Conservation (phyloP, 2,888 invertebrate species). For the Platynereis dumerilii region DNA sequence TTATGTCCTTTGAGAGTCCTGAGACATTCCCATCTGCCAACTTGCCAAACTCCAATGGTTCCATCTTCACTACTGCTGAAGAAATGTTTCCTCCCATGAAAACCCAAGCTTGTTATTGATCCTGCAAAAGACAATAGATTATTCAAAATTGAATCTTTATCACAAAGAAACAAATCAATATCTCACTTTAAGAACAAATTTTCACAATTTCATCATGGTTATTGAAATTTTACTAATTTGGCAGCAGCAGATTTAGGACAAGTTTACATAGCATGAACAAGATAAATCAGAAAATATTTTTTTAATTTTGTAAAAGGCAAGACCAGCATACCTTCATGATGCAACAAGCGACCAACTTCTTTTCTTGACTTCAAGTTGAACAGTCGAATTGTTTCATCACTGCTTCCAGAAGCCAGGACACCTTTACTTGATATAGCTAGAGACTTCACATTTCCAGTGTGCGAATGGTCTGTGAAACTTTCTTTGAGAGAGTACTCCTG, state of each 20-base stretch:
- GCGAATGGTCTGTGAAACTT: conserved; percentile 88
- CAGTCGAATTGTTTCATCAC: conserved; percentile 86
- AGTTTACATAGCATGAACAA: too few relatives aligned
- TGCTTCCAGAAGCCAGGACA: conserved; percentile 82
- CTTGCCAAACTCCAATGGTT: conserved; percentile 78
- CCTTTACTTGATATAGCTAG: conserved; percentile 73
- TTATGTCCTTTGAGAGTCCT: conserved; percentile 79
- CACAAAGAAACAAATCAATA: too few relatives aligned
- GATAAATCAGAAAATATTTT: too few relatives aligned
- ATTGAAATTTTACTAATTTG: too few relatives aligned
- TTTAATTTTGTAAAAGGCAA: too few relatives aligned
- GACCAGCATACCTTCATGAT: conserved; percentile 83
- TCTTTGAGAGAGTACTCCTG: conserved; percentile 72
- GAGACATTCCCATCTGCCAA: conserved; percentile 85
- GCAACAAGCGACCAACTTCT: conserved; percentile 82
- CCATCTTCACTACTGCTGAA: conserved; percentile 87
- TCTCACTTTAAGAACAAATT: too few relatives aligned
- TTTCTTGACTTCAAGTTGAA: conserved; percentile 79
- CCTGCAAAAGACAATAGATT: conserved; percentile 58
- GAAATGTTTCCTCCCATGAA: conserved; percentile 77
- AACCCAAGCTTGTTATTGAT: conserved; percentile 79
- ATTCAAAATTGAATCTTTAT: background rate
- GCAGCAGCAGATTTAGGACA: too few relatives aligned
- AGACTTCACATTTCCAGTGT: conserved; percentile 79
- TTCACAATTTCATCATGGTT: too few relatives aligned